Evolutionary conservation across 2,888 invertebrate species (phyloP).

Genomic region (Ornithoptera alexandrae): DNA sequence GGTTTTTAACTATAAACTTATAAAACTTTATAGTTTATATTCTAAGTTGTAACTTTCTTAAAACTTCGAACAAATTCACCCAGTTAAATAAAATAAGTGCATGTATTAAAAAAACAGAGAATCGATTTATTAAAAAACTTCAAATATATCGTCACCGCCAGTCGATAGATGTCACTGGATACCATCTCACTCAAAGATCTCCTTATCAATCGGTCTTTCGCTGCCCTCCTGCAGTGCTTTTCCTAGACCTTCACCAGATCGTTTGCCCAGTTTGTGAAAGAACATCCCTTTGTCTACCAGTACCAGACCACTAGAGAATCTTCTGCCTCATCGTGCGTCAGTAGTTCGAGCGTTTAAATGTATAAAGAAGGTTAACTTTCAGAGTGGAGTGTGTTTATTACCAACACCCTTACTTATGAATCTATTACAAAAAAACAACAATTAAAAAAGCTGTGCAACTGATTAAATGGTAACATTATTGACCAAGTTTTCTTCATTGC

Average conservation of each 20-base stretch:
- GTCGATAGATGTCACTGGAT: too few species aligned
- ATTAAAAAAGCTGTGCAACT: constrained; percentile 20
- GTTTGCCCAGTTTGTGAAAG: too few species aligned
- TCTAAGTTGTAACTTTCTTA: neutral
- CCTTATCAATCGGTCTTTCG: too few species aligned
- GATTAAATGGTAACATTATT: constrained; percentile 59
- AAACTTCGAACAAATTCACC: neutral
- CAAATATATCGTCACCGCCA: too few species aligned
- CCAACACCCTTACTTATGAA: neutral
- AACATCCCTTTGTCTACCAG: too few species aligned
- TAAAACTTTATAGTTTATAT: neutral
- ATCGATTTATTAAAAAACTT: too few species aligned
- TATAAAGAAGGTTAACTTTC: neutral
- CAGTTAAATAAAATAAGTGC: neutral
- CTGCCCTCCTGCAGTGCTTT: too few species aligned
- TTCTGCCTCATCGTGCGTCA: neutral
- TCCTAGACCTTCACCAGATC: too few species aligned
- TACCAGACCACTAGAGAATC: too few species aligned
- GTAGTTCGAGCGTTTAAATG: neutral
- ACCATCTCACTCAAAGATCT: too few species aligned
- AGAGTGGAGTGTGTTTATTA: neutral
- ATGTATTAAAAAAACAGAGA: neutral
- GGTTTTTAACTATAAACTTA: neutral
- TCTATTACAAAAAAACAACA: neutral
- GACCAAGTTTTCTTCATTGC: constrained; percentile 46